phyloP scores from a whole-genome alignment of 2,888 invertebrate species.

The Masnerella sp. region DNA sequence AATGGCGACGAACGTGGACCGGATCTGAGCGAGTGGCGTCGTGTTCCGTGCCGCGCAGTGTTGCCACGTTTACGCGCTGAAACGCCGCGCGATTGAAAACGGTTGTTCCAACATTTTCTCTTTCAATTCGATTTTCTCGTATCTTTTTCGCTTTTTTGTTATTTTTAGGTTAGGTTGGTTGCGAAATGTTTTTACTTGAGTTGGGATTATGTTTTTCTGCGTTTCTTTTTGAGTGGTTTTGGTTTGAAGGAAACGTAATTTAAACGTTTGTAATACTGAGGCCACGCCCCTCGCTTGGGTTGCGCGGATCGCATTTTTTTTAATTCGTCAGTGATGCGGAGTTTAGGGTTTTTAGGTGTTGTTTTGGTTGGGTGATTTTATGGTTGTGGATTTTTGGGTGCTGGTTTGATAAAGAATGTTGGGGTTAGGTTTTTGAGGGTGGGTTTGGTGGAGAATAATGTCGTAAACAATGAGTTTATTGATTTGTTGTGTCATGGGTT shows the following conservation, averaged over 20 bases:
- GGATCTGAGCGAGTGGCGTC: constrained; percentile 48
- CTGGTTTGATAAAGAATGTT: background rate
- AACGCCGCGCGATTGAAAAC: background rate
- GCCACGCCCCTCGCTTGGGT: constrained; percentile 1
- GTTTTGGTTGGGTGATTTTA: background rate
- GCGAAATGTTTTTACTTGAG: background rate
- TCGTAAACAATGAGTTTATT: background rate
- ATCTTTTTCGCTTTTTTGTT: no score
- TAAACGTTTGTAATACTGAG: no score
- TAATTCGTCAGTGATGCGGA: background rate
- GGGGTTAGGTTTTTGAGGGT: background rate
- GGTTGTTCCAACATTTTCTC: no score
- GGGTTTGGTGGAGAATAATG: background rate
- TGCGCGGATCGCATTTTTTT: background rate
- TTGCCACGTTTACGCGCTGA: constrained; percentile 17
- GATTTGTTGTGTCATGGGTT: background rate
- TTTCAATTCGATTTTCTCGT: no score
- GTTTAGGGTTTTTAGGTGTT: background rate
- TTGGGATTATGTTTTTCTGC: background rate
- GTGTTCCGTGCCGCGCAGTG: constrained; percentile 30
- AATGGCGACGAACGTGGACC: constrained; percentile 43
- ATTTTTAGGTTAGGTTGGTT: background rate
- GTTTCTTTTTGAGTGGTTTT: no score
- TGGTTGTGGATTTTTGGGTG: background rate
- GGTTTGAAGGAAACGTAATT: no score